These are phyloP conservation scores for Meganola albula DNA, from an alignment of 2,888 invertebrate species.

Conservation along the genomic window DNA sequence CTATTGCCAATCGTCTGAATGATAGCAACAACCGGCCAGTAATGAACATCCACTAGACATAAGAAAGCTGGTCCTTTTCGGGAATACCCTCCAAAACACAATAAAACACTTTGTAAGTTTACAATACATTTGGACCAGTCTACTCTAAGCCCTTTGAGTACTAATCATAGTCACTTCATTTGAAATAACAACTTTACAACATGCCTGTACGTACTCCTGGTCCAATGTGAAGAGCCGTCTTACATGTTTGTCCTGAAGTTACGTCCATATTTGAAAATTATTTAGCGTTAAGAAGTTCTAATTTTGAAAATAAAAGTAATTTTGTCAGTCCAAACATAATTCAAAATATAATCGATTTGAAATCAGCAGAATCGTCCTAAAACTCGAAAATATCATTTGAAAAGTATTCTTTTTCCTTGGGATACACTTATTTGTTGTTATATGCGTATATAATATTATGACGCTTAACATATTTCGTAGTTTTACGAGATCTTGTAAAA, in stretches of 20 bases:
- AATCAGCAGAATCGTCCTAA: conserved; percentile 37
- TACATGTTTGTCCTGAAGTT: conserved; percentile 68
- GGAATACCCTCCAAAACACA: conserved; percentile 68
- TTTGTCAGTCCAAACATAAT: conserved; percentile 42
- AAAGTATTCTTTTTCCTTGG: conserved; percentile 43
- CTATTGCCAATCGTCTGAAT: conserved; percentile 52
- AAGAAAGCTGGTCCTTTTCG: conserved; percentile 68
- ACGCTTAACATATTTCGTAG: conserved; percentile 38
- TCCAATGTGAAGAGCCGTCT: conserved; percentile 63
- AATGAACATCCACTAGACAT: conserved; percentile 70
- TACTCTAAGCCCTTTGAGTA: conserved; percentile 15
- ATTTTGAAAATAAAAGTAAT: conserved; percentile 44
- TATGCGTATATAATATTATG: conserved; percentile 48
- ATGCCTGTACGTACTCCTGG: conserved; percentile 28
- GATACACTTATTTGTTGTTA: conserved; percentile 58
- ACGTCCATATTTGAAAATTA: conserved; percentile 75
- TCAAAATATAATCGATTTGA: conserved; percentile 33
- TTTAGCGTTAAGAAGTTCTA: conserved; percentile 70
- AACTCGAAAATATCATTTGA: conserved; percentile 33
- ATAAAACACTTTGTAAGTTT: conserved; percentile 63
- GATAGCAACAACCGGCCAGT: conserved; percentile 70
- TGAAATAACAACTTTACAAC: neutral
- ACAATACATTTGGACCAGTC: conserved; percentile 53
- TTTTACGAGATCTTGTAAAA: conserved; percentile 61
- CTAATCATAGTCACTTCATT: no score